Base-by-base conservation (phyloP, 2,797 vertebrate genomes). In the Cynopterus sphinx region DNA sequence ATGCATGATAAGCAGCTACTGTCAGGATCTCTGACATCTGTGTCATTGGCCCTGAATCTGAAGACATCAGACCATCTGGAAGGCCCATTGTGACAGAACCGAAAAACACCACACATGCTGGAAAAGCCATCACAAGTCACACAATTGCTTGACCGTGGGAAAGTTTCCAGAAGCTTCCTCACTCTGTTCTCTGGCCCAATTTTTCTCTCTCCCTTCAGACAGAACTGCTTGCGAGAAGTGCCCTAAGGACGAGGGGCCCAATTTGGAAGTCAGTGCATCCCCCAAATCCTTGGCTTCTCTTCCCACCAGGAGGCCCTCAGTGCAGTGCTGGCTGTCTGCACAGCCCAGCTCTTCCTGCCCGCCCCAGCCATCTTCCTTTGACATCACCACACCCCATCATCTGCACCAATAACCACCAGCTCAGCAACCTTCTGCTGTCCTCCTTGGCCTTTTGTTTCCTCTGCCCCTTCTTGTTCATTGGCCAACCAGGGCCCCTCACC, bases 371-470 rank as follows among this genome's bases (percentile, higher is more conserved):
- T 96, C 53, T 96, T 98, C 91, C 6, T 96, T 13, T 0, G 46
- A n/a, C 96, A 95, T 79, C 68, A 51, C 74, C 87, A 94, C 10
- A 96, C 74, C 12, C 85, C 21, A 61, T 95, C 0, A 0, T 96
- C 31, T 0, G 5, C 10, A 70, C 94, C 55, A 97, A 93, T 81
- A 96, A 95, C 26, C 2, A 0, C 2, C 65, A 61, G 22, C 87
- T 97, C 53, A 96, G 96, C 36, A 81, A 96, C 83, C 19, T 97
- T 21, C 94, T 95, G 2, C 84, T 95, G 68, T 51, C 74, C 68
- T 93, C 77, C 10, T 79, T 96, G 63, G 71, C 83, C 0, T 21
- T 96, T 15, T 95, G 90, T 46, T 97, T 97, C 70, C 97, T 98
- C 63, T 94, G 93, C 26, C 75, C 93, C 49, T 83, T 97, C 41